A percentile compares a stretch with the other conserved stretches of the same genome.
Evolutionary conservation across 2,797 vertebrate species (phyloP).

Genomic region (Semotilus atromaculatus): DNA sequence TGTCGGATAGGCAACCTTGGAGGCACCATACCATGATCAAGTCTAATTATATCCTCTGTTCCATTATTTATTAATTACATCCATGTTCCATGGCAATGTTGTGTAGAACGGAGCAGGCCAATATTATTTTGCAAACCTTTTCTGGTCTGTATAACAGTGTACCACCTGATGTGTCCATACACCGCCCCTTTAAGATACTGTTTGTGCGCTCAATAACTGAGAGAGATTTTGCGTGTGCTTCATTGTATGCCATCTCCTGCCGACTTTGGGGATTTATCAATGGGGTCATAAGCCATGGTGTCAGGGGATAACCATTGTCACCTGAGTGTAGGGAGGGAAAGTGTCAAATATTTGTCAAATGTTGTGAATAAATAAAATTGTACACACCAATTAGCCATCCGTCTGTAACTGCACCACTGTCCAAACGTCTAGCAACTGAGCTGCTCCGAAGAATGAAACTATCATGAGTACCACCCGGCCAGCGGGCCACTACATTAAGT

Average conservation of each 20-base stretch:
- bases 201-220: constrained; percentile 6
- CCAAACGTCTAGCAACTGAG: not conserved
- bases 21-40: constrained; percentile 9
- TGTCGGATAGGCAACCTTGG: not conserved
- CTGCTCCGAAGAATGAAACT: constrained; percentile 4
- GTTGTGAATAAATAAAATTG: too few relatives aligned
- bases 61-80: too few relatives aligned
- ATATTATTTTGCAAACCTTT: not conserved
- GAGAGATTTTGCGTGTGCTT: not conserved
- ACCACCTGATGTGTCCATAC: not conserved
- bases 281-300: constrained; percentile 13
- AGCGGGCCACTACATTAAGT: too few relatives aligned
- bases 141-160: not conserved
- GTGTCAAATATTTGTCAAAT: too few relatives aligned
- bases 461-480: not conserved
- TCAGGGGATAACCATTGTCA: constrained; percentile 9
- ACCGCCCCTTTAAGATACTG: not conserved
- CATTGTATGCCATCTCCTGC: not conserved
- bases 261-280: not conserved
- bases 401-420: not conserved
- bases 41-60: not conserved
- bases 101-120: constrained; percentile 5
- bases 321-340: not conserved
- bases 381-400: constrained; percentile 6
- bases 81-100: constrained; percentile 18